A percentile compares a stretch with the other conserved stretches of the same genome.
Evolutionary conservation across 2,113 vertebrate genomes (phyloP).

Genomic region (Phrynosoma blainvillii): DNA sequence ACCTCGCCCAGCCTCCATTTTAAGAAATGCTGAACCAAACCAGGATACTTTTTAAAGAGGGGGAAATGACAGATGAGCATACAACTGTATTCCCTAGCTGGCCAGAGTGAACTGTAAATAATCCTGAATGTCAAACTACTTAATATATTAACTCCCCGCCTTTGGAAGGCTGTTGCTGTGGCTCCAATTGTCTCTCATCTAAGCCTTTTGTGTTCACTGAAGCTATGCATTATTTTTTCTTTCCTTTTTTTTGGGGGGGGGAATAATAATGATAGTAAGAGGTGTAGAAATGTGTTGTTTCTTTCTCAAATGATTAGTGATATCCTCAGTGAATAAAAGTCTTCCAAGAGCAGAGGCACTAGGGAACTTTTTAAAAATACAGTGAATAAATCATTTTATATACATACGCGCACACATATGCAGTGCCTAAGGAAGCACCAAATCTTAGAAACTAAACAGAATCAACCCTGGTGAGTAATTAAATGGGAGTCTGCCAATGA

Average conservation of each 20-base stretch:
- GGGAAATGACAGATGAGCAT: neutral
- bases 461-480: too few species aligned
- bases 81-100: neutral
- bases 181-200: neutral
- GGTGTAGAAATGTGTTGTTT: neutral
- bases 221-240: neutral
- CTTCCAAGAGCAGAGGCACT: neutral
- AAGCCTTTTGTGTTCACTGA: constrained; percentile 1
- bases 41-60: neutral
- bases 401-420: too few species aligned
- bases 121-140: neutral
- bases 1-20: neutral
- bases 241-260: too few species aligned
- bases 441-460: too few species aligned
- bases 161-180: neutral
- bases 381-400: neutral
- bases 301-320: neutral
- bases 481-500: too few species aligned
- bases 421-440: too few species aligned
- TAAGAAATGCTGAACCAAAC: neutral
- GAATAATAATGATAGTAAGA: neutral
- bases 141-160: neutral
- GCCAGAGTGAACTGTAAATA: neutral
- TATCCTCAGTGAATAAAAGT: neutral
- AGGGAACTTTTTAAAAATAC: neutral